Conservation (phyloP, 2,113 vertebrate genomes). For the Sisor rabdophorus region DNA sequence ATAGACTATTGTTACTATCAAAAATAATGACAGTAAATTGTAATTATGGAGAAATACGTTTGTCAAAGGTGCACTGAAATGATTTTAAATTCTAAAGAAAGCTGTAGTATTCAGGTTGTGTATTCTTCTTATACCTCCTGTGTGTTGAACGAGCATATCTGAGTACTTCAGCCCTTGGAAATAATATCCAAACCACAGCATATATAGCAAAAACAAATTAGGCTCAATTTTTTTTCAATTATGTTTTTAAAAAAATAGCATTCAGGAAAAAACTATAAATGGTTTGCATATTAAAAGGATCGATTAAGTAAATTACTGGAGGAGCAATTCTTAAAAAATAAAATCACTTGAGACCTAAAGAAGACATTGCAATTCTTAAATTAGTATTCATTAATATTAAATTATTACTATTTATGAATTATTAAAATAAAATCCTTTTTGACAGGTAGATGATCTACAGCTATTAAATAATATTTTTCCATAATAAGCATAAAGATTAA, state of each 20-base stretch:
- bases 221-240: background rate
- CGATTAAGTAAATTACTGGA: background rate
- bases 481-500: background rate
- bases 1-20: background rate
- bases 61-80: slow-evolving; percentile 11
- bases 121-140: background rate
- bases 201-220: background rate
- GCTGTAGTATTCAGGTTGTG: background rate
- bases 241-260: background rate
- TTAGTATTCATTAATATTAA: too few species aligned
- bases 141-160: background rate
- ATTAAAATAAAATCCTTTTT: background rate
- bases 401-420: too few species aligned
- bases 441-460: background rate
- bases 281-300: background rate
- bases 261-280: background rate
- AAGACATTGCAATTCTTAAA: background rate
- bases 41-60: background rate
- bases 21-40: background rate
- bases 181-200: background rate
- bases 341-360: background rate
- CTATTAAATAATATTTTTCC: background rate
- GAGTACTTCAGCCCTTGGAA: background rate
- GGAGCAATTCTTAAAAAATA: background rate
- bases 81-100: background rate